phyloP scores from a whole-genome alignment of 2,888 invertebrate species.

The Lasioglossum oenotherae region DNA sequence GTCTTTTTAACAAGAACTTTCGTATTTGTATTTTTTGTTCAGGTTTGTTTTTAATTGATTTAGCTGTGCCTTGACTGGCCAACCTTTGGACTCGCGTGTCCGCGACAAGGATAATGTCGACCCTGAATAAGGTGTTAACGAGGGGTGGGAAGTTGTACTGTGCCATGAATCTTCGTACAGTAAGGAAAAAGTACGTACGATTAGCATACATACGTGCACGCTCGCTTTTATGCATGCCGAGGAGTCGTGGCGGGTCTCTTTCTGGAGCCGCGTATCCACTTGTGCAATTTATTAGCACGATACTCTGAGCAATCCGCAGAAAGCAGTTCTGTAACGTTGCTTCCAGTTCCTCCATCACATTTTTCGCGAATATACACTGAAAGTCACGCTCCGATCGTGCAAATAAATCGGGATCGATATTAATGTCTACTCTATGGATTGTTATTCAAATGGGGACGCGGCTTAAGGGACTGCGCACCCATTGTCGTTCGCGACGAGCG shows the following conservation, averaged over 20 bases:
- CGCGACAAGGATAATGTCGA: not conserved
- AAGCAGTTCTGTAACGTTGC: not conserved
- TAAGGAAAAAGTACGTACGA: constrained; percentile 38
- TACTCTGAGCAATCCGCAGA: not conserved
- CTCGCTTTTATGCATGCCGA: not conserved
- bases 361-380: not conserved
- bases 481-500: not conserved
- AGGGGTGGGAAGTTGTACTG: constrained; percentile 51
- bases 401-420: not conserved
- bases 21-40: too few relatives aligned
- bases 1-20: too few relatives aligned
- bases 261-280: not conserved
- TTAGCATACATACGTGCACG: not conserved
- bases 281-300: not conserved
- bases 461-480: not conserved
- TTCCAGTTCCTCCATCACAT: not conserved
- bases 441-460: not conserved
- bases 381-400: not conserved
- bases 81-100: not conserved
- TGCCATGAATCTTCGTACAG: constrained; percentile 71
- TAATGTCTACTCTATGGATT: not conserved
- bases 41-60: too few relatives aligned
- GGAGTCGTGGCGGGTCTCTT: not conserved
- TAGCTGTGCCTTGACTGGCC: not conserved
- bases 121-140: constrained; percentile 2